phyloP scores from a whole-genome alignment of 2,113 vertebrate genomes.

The Sander vitreus region DNA sequence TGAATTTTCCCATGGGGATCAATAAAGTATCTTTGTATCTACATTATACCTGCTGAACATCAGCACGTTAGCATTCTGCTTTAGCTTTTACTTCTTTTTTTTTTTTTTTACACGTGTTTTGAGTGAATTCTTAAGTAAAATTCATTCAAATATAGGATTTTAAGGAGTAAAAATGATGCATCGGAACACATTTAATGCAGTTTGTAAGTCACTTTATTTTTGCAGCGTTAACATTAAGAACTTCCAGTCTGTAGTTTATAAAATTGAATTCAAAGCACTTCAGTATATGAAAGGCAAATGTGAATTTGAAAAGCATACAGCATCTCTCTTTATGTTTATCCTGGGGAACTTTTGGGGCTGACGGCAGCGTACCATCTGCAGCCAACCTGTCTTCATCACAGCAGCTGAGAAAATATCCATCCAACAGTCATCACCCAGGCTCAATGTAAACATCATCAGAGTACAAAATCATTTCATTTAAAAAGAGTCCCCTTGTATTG shows the following conservation, averaged over 20 bases:
- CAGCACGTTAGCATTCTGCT: too few relatives aligned
- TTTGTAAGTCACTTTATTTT: slow-evolving; percentile 57
- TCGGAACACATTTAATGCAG: not conserved
- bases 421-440: not conserved
- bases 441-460: slow-evolving; percentile 43
- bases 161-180: not conserved
- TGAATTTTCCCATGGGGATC: too few relatives aligned
- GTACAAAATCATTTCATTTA: not conserved
- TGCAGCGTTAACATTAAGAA: slow-evolving; percentile 12
- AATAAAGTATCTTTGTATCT: too few relatives aligned
- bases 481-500: slow-evolving; percentile 4
- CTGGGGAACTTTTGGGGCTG: not conserved
- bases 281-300: slow-evolving; percentile 18
- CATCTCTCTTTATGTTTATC: slow-evolving; percentile 5
- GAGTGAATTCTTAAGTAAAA: not conserved
- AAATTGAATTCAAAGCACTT: slow-evolving; percentile 20
- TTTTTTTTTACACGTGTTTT: not conserved
- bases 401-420: slow-evolving; percentile 25
- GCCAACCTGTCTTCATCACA: slow-evolving; percentile 12
- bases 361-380: slow-evolving; percentile 24
- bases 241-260: not conserved
- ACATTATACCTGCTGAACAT: too few relatives aligned
- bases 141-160: not conserved
- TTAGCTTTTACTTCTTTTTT: too few relatives aligned
- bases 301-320: not conserved